phyloP scores from a whole-genome alignment of 2,113 vertebrate genomes.

The Sakesphorus luctuosus region DNA sequence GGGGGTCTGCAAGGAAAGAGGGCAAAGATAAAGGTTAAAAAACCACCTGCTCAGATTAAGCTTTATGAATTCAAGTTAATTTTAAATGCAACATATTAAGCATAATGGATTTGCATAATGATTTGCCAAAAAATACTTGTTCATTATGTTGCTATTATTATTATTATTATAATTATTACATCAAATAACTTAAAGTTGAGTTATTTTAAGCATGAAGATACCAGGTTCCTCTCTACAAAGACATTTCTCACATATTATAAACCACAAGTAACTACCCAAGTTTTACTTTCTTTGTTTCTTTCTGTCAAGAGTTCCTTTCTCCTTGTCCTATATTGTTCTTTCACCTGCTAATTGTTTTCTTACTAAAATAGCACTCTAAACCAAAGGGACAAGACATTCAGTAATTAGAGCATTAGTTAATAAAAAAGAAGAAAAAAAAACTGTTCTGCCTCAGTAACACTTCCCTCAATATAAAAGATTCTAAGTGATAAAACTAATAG shows the following conservation, averaged over 20 bases:
- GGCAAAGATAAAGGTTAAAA: neutral
- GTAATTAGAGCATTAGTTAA: constrained; percentile 51
- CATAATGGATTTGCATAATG: neutral
- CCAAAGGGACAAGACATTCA: constrained; percentile 44
- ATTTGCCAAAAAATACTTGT: neutral
- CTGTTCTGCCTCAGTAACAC: neutral
- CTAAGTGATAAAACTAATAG: neutral
- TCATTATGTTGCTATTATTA: neutral
- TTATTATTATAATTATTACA: neutral
- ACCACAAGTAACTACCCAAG: neutral
- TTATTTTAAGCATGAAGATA: neutral
- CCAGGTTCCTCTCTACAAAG: neutral
- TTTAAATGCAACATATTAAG: neutral
- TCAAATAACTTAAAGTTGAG: neutral
- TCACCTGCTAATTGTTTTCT: constrained; percentile 51
- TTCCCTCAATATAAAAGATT: neutral
- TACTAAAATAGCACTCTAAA: constrained; percentile 58
- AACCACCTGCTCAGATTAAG: neutral
- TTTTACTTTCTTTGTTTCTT: neutral
- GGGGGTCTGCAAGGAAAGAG: constrained; percentile 82
- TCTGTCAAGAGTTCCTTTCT: constrained; percentile 19
- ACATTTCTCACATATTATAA: neutral
- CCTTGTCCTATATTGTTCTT: constrained; percentile 66
- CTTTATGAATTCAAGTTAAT: neutral
- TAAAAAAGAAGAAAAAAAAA: neutral